Conservation (phyloP, 2,888 invertebrate genomes). For the Chrysomela aeneicollis region DNA sequence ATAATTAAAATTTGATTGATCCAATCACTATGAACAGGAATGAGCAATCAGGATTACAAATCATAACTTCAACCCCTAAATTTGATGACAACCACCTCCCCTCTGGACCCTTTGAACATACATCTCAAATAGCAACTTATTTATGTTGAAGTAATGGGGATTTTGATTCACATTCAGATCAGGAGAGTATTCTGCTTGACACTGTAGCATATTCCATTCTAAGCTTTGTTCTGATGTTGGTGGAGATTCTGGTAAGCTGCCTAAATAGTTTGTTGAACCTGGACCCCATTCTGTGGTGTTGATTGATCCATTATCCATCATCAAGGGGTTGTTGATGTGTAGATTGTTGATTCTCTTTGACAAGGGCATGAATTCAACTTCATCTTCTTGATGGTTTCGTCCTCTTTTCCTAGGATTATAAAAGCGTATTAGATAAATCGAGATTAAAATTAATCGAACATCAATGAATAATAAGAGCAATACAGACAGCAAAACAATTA, state of each 20-base stretch:
- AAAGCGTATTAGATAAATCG: too few relatives aligned
- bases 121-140: slow-evolving; percentile 85
- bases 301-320: slow-evolving; percentile 50
- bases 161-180: slow-evolving; percentile 80
- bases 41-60: not conserved
- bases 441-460: not conserved
- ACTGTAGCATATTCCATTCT: slow-evolving; percentile 63
- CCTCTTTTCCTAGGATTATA: slow-evolving; percentile 73
- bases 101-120: slow-evolving; percentile 83
- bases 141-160: slow-evolving; percentile 85
- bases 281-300: slow-evolving; percentile 53
- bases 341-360: slow-evolving; percentile 91
- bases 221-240: slow-evolving; percentile 54
- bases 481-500: not conserved
- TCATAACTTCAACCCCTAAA: slow-evolving; percentile 23
- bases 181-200: slow-evolving; percentile 83
- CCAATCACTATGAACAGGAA: not conserved
- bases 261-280: slow-evolving; percentile 49
- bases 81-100: slow-evolving; percentile 64
- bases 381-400: slow-evolving; percentile 73
- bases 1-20: too few relatives aligned
- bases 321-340: slow-evolving; percentile 73
- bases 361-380: slow-evolving; percentile 83
- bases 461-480: not conserved
- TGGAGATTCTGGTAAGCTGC: slow-evolving; percentile 53